Evolutionary conservation across 2,888 invertebrate species (phyloP).

Genomic region (Eristalis arbustorum): DNA sequence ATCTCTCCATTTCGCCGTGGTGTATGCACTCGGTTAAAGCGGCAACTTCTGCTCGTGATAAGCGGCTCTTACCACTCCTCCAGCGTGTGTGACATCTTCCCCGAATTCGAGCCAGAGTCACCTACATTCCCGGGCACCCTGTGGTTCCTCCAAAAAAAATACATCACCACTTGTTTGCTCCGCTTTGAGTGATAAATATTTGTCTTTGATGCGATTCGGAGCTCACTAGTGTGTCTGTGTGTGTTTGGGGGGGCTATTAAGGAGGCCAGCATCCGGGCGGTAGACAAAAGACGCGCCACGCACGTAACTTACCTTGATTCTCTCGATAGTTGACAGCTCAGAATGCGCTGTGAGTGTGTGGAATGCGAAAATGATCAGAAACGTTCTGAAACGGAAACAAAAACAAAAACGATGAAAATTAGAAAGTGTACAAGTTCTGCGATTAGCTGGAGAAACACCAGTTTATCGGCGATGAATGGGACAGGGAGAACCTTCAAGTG

Average conservation of each 20-base stretch:
- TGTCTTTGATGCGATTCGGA: not conserved
- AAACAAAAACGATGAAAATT: not conserved
- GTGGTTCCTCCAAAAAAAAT: not conserved
- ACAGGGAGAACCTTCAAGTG: not conserved
- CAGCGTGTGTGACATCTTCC: not conserved
- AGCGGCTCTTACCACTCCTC: slow-evolving; percentile 1
- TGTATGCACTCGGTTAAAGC: not conserved
- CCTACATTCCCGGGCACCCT: not conserved
- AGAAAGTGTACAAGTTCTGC: slow-evolving; percentile 1
- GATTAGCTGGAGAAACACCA: not conserved
- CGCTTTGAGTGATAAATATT: slow-evolving; percentile 22
- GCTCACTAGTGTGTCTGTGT: not conserved
- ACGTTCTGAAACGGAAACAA: slow-evolving; percentile 72
- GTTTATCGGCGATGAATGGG: not conserved
- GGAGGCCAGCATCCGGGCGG: not conserved
- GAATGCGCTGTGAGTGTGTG: slow-evolving; percentile 71
- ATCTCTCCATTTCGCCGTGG: not conserved
- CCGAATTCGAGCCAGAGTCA: not conserved
- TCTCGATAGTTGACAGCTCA: slow-evolving; percentile 76
- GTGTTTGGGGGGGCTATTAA: slow-evolving; percentile 12
- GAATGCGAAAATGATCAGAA: slow-evolving; percentile 72
- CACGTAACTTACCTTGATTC: slow-evolving; percentile 75
- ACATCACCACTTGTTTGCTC: slow-evolving; percentile 28
- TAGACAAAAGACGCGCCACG: not conserved
- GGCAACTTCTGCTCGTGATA: slow-evolving; percentile 3